These are phyloP conservation scores for Magallana gigas DNA, from an alignment of 1,140 invertebrate species.

Conservation along the genomic window DNA sequence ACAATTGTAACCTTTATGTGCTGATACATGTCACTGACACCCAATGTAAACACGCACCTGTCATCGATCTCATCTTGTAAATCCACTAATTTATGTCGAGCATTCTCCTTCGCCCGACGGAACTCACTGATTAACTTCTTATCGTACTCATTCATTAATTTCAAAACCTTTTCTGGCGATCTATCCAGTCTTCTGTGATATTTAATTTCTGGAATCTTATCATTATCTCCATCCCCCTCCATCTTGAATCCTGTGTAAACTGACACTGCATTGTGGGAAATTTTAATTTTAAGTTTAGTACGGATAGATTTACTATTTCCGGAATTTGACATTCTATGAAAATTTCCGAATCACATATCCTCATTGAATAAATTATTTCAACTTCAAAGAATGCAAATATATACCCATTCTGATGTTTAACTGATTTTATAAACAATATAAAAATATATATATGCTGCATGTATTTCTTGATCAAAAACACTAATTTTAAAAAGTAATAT, in stretches of 20 bases:
- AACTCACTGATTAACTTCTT: slow-evolving; percentile 52
- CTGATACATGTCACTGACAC: too few species aligned
- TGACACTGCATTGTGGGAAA: slow-evolving; percentile 43
- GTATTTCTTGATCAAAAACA: too few species aligned
- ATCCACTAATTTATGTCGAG: slow-evolving; percentile 40
- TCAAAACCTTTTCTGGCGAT: slow-evolving; percentile 52
- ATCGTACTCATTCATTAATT: slow-evolving; percentile 15
- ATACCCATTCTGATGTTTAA: too few species aligned
- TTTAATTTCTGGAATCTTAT: slow-evolving; percentile 34
- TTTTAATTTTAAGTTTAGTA: neutral
- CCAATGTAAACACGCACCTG: slow-evolving; percentile 29
- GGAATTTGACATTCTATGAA: neutral
- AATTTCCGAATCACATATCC: too few species aligned
- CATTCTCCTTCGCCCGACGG: slow-evolving; percentile 45
- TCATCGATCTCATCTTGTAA: slow-evolving; percentile 56
- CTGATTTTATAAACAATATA: too few species aligned
- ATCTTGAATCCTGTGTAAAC: slow-evolving; percentile 57
- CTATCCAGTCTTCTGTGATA: slow-evolving; percentile 53
- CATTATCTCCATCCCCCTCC: slow-evolving; percentile 34
- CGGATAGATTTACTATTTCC: neutral
- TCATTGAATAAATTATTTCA: too few species aligned
- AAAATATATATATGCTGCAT: too few species aligned
- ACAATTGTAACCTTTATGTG: too few species aligned
- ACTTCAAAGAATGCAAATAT: too few species aligned
- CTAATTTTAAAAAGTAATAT: too few species aligned